Conservation (phyloP, 1,140 invertebrate genomes). For the Rhyacophila brunnea region DNA sequence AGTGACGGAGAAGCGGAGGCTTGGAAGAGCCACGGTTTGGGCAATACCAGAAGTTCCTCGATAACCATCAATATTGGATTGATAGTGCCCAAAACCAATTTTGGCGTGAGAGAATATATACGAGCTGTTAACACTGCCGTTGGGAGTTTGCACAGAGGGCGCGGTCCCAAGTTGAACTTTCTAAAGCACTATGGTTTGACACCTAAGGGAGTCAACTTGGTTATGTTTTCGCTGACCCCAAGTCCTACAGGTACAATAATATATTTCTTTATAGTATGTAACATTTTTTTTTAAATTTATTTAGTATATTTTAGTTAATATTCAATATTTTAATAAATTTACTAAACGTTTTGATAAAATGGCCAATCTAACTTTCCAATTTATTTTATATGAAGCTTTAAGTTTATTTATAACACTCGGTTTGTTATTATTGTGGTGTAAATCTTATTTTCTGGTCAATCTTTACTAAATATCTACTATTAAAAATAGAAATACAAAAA, state of each 20-base stretch:
- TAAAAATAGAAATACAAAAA: too few species aligned
- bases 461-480: too few species aligned
- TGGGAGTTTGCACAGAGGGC: constrained; percentile 57
- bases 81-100: constrained; percentile 65
- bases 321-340: too few species aligned
- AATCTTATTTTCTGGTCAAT: too few species aligned
- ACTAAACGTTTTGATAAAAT: too few species aligned
- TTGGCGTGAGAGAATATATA: constrained; percentile 66
- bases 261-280: too few species aligned
- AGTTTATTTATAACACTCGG: too few species aligned
- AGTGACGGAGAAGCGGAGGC: constrained; percentile 23
- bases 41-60: constrained; percentile 1
- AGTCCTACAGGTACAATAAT: constrained; percentile 69
- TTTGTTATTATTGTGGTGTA: too few species aligned
- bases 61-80: constrained; percentile 57
- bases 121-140: constrained; percentile 66
- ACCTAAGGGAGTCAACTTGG: constrained; percentile 59
- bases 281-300: constrained; percentile 1
- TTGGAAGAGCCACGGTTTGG: constrained; percentile 16
- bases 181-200: constrained; percentile 64
- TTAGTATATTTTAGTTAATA: too few species aligned
- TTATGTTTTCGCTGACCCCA: constrained; percentile 70
- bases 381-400: too few species aligned
- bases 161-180: constrained; percentile 59
- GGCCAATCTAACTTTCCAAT: too few species aligned